A percentile compares a stretch with the other conserved stretches of the same genome.
Conservation (phyloP, 2,888 invertebrate species). For the Zaprionus lineosus region DNA sequence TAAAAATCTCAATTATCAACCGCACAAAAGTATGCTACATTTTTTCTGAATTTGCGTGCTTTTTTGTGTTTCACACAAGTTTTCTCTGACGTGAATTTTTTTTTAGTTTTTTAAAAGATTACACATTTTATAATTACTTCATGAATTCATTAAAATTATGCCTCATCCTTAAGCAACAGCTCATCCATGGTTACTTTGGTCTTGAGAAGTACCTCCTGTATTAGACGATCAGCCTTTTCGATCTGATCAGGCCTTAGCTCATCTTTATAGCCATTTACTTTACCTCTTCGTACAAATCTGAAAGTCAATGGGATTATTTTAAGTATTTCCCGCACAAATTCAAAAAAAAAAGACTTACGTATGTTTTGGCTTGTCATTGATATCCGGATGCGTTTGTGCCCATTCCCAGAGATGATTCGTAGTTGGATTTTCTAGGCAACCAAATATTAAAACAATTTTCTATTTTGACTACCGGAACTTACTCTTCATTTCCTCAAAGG, state of each 20-base stretch:
- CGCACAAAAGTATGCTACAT: too few relatives aligned
- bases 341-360: constrained; percentile 41
- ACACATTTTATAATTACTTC: not conserved
- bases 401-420: constrained; percentile 67
- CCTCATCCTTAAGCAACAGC: constrained; percentile 32
- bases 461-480: not conserved
- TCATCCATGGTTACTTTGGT: constrained; percentile 44
- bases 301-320: not conserved
- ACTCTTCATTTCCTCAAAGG: constrained; percentile 78
- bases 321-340: not conserved
- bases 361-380: constrained; percentile 22
- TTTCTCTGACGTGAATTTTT: too few relatives aligned
- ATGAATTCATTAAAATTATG: not conserved
- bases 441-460: not conserved
- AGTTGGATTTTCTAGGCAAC: constrained; percentile 60
- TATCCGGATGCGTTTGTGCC: constrained; percentile 2
- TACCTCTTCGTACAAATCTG: constrained; percentile 63
- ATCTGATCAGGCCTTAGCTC: constrained; percentile 52
- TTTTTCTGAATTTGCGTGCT: too few relatives aligned
- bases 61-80: too few relatives aligned
- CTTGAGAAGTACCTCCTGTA: constrained; percentile 18
- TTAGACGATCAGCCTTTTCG: constrained; percentile 29
- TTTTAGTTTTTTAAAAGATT: not conserved
- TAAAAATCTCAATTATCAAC: too few relatives aligned
- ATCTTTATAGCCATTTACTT: constrained; percentile 57